Base-by-base conservation (phyloP, 2,797 vertebrate genomes). In the Enteromius viviparus region DNA sequence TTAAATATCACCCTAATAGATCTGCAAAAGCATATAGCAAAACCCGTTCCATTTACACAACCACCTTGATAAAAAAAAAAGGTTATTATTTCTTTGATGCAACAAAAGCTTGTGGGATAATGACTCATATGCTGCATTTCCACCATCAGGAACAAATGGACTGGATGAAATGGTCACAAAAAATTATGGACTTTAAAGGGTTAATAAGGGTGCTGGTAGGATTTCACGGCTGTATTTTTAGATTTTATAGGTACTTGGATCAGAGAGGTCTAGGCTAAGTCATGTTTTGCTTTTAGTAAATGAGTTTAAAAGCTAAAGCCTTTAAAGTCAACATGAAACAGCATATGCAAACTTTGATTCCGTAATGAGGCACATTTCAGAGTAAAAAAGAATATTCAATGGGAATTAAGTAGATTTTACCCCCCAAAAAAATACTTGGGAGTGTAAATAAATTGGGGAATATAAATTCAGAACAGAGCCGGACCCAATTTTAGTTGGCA, bases 81-180 rank as follows among this genome's bases (percentile, higher is more conserved):
- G 65, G 53, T 62, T 51, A 62, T 60, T 29, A 64, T 62, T 69
- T 69, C 42, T 71, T 60, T 70, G 75, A 71, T 77, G 32, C 66
- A 71, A 37, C 29, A 71, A 83, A 71, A 6, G 66, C 66, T 83
- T 71, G 23, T 64, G 42, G 53, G 53, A 83, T 26, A 62, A 68
- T 78, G 55, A 71, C 66, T 78, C 75, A 69, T 49, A 37, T 40
- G 32, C 51, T 58, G 75, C 42, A 42, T 42, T 78, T 71, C 40
- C 53, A 78, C 53, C 66, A 47, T 68, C 82, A 71, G 66, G 29
- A 83, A 49, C 42, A 78, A 60, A 71, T 83, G 75, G 75, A 21
- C 53, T 3, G 53, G 42, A 71, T 78, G 58, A 62, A 42, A 58
- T 51, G 17, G 23, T 66, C 26, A 66, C 17, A 19, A 58, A 55